Evolutionary conservation across 2,113 vertebrate species (phyloP).

Genomic region (Anhinga rufa): DNA sequence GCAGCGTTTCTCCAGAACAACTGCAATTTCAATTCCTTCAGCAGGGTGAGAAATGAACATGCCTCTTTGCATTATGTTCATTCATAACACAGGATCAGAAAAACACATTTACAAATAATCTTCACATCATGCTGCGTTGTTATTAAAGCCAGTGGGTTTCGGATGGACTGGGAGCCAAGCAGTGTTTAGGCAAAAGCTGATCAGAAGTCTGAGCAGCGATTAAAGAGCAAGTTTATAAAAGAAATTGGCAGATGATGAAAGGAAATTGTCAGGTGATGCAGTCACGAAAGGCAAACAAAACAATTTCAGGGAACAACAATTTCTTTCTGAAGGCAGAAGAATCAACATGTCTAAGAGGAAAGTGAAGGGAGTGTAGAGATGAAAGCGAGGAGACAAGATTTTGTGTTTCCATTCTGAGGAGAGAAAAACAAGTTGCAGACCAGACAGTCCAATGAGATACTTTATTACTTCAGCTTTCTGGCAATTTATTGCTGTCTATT

Average conservation of each 20-base stretch:
- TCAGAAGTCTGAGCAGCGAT: neutral
- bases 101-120: neutral
- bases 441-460: neutral
- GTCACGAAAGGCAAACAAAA: neutral
- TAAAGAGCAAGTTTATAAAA: neutral
- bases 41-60: neutral
- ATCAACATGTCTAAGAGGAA: neutral
- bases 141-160: neutral
- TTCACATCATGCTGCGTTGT: neutral
- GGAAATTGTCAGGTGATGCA: neutral
- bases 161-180: neutral
- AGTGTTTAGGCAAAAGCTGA: neutral
- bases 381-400: neutral
- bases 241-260: neutral
- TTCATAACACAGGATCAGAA: neutral
- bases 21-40: neutral
- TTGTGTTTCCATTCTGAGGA: neutral
- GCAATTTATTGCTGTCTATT: neutral
- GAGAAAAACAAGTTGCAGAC: neutral
- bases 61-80: neutral
- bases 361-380: neutral
- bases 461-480: neutral
- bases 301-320: neutral
- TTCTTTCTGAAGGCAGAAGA: constrained; percentile 14
- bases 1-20: neutral